A percentile compares a stretch with the other conserved stretches of the same genome.
Conservation (phyloP, 2,113 vertebrate species). For the Ptilonorhynchus violaceus region DNA sequence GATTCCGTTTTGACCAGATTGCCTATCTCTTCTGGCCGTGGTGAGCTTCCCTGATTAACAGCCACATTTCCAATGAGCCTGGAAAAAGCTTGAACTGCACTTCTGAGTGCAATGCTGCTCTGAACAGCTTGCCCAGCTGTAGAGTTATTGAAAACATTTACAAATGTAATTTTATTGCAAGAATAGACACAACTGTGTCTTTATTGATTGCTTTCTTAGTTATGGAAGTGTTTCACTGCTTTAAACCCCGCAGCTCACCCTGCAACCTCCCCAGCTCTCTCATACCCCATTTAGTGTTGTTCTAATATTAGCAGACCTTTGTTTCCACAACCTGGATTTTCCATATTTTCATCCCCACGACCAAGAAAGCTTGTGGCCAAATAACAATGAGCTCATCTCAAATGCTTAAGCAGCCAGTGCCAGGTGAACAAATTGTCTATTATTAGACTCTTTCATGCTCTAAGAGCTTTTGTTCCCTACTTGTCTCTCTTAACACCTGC, state of each 20-base stretch:
- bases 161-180: slow-evolving; percentile 16
- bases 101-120: background rate
- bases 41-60: background rate
- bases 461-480: slow-evolving; percentile 57
- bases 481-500: slow-evolving; percentile 60
- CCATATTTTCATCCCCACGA: background rate
- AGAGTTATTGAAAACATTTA: slow-evolving; percentile 25
- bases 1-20: background rate
- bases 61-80: background rate
- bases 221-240: background rate
- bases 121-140: slow-evolving; percentile 19
- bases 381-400: slow-evolving; percentile 66
- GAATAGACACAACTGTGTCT: background rate
- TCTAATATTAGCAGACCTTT: slow-evolving; percentile 68
- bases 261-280: background rate
- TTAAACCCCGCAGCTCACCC: background rate
- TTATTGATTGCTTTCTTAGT: slow-evolving; percentile 1
- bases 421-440: slow-evolving; percentile 69
- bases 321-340: slow-evolving; percentile 64
- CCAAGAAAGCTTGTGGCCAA: slow-evolving; percentile 46
- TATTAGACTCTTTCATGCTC: slow-evolving; percentile 63
- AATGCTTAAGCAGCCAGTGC: slow-evolving; percentile 35
- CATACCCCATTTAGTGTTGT: slow-evolving; percentile 18
- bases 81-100: background rate
- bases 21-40: background rate